Conservation (phyloP, 2,888 invertebrate genomes). For the Argynnis bischoffii region DNA sequence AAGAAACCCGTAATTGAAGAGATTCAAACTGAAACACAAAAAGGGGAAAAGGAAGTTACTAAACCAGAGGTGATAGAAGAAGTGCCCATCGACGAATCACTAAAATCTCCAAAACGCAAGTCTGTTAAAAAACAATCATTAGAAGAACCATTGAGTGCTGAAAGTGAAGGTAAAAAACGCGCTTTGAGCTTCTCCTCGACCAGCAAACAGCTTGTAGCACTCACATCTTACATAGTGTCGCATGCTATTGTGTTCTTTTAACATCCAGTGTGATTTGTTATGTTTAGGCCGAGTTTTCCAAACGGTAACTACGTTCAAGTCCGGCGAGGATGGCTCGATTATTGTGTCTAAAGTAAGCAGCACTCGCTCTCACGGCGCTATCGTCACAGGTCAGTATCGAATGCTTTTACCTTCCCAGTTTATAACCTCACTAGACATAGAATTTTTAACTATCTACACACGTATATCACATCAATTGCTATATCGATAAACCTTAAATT, state of each 20-base stretch:
- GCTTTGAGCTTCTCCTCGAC: constrained; percentile 68
- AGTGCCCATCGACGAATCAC: constrained; percentile 60
- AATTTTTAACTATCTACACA: constrained; percentile 24
- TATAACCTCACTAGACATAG: constrained; percentile 40
- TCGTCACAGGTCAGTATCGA: constrained; percentile 83
- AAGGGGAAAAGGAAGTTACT: constrained; percentile 58
- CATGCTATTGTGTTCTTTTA: constrained; percentile 72
- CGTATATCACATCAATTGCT: constrained; percentile 43
- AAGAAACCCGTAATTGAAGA: constrained; percentile 60
- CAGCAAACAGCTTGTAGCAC: constrained; percentile 72
- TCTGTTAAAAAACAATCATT: constrained; percentile 70
- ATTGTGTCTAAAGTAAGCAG: constrained; percentile 83
- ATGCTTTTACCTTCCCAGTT: constrained; percentile 63
- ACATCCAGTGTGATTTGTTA: constrained; percentile 78
- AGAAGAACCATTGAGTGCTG: constrained; percentile 77
- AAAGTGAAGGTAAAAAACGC: constrained; percentile 75
- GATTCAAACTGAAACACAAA: constrained; percentile 54
- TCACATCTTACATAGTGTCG: constrained; percentile 63
- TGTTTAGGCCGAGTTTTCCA: constrained; percentile 81
- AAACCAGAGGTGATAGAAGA: constrained; percentile 68
- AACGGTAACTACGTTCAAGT: constrained; percentile 81
- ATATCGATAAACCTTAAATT: constrained; percentile 38
- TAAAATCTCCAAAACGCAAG: constrained; percentile 70
- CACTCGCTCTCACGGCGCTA: constrained; percentile 83
- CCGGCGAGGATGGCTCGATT: constrained; percentile 72